Percentiles rank a stretch among this genome's conserved stretches.
Conservation (phyloP, 2,797 vertebrate genomes). For the Myotis planiceps region DNA sequence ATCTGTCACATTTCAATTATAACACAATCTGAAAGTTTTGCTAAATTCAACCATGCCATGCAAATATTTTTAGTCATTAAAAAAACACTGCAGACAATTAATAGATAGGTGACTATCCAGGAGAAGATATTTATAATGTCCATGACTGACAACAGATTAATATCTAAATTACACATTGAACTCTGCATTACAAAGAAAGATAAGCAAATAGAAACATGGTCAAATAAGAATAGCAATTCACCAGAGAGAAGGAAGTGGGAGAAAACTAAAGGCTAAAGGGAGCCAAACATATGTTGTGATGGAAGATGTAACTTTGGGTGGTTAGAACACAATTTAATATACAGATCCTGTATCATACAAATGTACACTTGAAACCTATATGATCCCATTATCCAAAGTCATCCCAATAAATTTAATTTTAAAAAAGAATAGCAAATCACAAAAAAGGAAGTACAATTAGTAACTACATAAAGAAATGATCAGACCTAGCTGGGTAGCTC, state of each 20-base stretch:
- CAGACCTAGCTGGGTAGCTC: background rate
- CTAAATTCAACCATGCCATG: background rate
- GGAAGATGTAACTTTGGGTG: background rate
- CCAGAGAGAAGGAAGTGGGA: background rate
- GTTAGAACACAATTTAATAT: background rate
- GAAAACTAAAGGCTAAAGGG: background rate
- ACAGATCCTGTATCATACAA: background rate
- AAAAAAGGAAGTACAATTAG: background rate
- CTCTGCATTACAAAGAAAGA: background rate
- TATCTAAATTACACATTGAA: background rate
- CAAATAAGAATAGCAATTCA: background rate
- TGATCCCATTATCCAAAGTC: background rate
- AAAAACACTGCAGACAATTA: background rate
- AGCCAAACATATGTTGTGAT: background rate
- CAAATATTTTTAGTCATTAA: background rate
- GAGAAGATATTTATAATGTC: conserved; percentile 19
- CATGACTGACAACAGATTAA: background rate
- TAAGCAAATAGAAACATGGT: background rate
- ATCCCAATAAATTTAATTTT: background rate
- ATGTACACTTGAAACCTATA: background rate
- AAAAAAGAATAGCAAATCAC: background rate
- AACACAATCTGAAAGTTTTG: background rate
- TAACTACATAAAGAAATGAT: background rate
- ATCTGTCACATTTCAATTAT: background rate
- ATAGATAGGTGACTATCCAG: background rate